A percentile compares a stretch with the other conserved stretches of the same genome.
Conservation (phyloP, 2,888 invertebrate genomes). For the Trachelus tabidus region DNA sequence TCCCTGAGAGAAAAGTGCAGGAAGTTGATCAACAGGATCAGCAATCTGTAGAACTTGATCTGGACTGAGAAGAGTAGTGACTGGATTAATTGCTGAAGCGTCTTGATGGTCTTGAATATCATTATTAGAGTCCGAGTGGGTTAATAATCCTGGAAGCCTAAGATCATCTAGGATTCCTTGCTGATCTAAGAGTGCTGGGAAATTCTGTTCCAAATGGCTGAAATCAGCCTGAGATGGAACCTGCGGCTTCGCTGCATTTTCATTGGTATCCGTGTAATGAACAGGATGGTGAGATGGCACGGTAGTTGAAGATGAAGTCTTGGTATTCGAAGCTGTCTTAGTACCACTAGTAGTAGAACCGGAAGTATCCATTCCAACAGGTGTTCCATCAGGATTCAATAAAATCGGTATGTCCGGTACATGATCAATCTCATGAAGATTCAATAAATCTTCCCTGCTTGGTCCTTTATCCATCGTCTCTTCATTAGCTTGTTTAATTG, state of each 20-base stretch:
- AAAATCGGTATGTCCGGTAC: slow-evolving; percentile 61
- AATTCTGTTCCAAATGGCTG: slow-evolving; percentile 46
- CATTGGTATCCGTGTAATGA: slow-evolving; percentile 65
- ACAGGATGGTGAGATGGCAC: slow-evolving; percentile 46
- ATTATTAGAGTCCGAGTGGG: slow-evolving; percentile 51
- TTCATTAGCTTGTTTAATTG: slow-evolving; percentile 66
- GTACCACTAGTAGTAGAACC: slow-evolving; percentile 6
- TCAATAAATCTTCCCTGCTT: slow-evolving; percentile 38
- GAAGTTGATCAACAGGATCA: slow-evolving; percentile 62
- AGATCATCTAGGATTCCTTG: slow-evolving; percentile 55
- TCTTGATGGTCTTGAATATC: slow-evolving; percentile 45
- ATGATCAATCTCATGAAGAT: slow-evolving; percentile 56
- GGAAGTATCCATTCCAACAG: slow-evolving; percentile 37
- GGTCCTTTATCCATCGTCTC: slow-evolving; percentile 50
- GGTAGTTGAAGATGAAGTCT: slow-evolving; percentile 49
- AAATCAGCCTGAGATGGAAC: slow-evolving; percentile 29
- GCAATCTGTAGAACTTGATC: slow-evolving; percentile 62
- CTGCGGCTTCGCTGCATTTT: slow-evolving; percentile 61
- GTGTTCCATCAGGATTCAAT: slow-evolving; percentile 57
- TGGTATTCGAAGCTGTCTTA: slow-evolving; percentile 16
- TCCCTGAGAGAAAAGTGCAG: slow-evolving; percentile 59
- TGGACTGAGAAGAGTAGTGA: slow-evolving; percentile 55
- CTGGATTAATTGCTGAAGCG: slow-evolving; percentile 39
- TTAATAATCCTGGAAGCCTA: slow-evolving; percentile 49
- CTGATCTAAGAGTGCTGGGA: slow-evolving; percentile 51